Evolutionary conservation across 2,113 vertebrate species (phyloP).

Genomic region (Phrynocephalus versicolor): DNA sequence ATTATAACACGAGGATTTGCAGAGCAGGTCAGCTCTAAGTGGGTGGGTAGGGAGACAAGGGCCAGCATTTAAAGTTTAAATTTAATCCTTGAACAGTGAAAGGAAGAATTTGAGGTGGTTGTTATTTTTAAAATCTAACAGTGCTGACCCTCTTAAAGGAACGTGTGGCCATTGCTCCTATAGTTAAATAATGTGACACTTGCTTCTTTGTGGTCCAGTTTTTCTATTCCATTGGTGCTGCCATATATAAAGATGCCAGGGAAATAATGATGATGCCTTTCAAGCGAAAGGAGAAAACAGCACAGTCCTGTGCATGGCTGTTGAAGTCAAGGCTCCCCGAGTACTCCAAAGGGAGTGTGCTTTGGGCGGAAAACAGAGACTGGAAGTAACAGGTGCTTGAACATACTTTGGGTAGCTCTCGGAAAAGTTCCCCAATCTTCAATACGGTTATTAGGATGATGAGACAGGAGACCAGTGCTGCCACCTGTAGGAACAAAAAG

Average conservation of each 20-base stretch:
- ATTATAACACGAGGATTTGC: neutral
- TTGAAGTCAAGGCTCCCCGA: neutral
- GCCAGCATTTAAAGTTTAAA: neutral
- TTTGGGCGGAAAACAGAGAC: neutral
- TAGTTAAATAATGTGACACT: neutral
- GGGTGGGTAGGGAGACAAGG: neutral
- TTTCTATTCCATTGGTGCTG: neutral
- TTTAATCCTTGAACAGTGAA: neutral
- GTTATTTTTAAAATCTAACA: neutral
- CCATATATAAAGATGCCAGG: neutral
- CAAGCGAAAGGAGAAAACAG: accelerated
- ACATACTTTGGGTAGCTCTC: constrained; percentile 88
- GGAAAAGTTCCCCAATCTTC: constrained; percentile 89
- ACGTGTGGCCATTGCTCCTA: neutral
- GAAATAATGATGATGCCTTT: neutral
- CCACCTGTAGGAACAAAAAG: constrained; percentile 73
- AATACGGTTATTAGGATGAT: constrained; percentile 89
- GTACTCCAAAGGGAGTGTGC: neutral
- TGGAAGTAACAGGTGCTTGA: neutral
- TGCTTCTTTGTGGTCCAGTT: too few relatives aligned
- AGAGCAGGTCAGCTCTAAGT: neutral
- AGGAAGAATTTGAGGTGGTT: neutral
- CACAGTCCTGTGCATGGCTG: neutral
- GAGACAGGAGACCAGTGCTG: constrained; percentile 83
- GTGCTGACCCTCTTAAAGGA: neutral